Conservation (phyloP, 2,797 vertebrate genomes). For the Peromyscus melanophrys region DNA sequence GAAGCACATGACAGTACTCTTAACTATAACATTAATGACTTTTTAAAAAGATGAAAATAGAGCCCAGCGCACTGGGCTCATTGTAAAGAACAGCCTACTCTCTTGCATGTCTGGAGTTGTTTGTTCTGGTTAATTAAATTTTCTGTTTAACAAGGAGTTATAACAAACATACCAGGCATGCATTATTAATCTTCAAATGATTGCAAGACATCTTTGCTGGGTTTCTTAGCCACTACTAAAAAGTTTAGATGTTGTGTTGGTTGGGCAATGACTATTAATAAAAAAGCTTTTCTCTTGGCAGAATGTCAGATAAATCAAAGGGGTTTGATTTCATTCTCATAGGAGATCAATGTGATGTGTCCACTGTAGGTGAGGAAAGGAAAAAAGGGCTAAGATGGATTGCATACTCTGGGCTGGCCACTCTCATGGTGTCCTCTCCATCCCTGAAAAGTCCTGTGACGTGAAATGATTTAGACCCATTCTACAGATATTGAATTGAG, state of each 20-base stretch:
- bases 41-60: constrained; percentile 18
- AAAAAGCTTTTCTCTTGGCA: constrained; percentile 37
- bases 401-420: not conserved
- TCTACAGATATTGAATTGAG: constrained; percentile 25
- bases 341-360: not conserved
- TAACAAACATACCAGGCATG: constrained; percentile 20
- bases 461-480: not conserved
- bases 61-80: constrained; percentile 19
- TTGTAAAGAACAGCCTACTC: constrained; percentile 45
- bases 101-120: not conserved
- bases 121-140: constrained; percentile 58
- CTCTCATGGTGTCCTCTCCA: not conserved
- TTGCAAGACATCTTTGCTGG: constrained; percentile 33
- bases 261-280: not conserved
- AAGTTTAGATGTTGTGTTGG: constrained; percentile 17
- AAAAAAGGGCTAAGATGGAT: not conserved
- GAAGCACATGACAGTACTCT: constrained; percentile 42
- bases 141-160: constrained; percentile 63
- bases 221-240: not conserved
- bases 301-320: not conserved
- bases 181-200: constrained; percentile 51
- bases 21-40: not conserved
- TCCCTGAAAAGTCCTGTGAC: not conserved
- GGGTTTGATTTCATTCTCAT: not conserved
- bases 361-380: not conserved